phyloP scores from a whole-genome alignment of 2,888 invertebrate species.

The Microctonus aethiopoides region DNA sequence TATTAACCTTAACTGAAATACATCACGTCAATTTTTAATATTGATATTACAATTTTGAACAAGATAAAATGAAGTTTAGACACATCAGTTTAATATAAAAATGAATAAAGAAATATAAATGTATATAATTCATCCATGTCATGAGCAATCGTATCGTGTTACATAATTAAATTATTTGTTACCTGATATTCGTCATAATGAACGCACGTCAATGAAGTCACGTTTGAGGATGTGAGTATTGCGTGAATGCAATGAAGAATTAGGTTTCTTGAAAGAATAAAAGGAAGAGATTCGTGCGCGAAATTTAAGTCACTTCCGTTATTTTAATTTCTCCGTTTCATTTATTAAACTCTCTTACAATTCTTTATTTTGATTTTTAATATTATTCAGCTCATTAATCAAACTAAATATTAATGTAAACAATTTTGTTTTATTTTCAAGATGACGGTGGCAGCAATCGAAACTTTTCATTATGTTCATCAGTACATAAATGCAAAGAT shows the following conservation, averaged over 20 bases:
- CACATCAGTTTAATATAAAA: neutral
- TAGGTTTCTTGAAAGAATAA: slow-evolving; percentile 16
- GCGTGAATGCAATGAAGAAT: slow-evolving; percentile 33
- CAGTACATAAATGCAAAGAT: slow-evolving; percentile 44
- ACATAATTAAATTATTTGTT: slow-evolving; percentile 42
- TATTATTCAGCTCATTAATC: neutral
- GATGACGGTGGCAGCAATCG: slow-evolving; percentile 41
- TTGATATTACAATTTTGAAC: neutral
- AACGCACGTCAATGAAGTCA: slow-evolving; percentile 22
- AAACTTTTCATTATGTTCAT: slow-evolving; percentile 56
- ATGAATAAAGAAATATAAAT: slow-evolving; percentile 4
- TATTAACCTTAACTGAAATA: neutral
- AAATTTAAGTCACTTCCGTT: slow-evolving; percentile 19
- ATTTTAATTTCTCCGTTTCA: slow-evolving; percentile 8
- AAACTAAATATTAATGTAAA: neutral
- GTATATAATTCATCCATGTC: slow-evolving; percentile 28
- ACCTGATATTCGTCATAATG: slow-evolving; percentile 8
- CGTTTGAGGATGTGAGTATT: slow-evolving; percentile 30
- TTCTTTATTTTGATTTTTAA: no score
- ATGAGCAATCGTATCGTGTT: slow-evolving; percentile 34
- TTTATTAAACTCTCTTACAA: slow-evolving; percentile 1
- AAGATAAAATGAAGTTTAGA: neutral
- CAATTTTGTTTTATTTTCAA: slow-evolving; percentile 4
- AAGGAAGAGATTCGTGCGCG: neutral
- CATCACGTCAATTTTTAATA: neutral